Evolutionary conservation across 2,113 vertebrate species (phyloP).

Genomic region (Ovis aries): ARS-UI_Ramb_v3.0 NC_056066.1:80718501-80719000

Average conservation of each 20-base stretch:
- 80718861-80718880: background rate
- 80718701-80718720: too few relatives aligned
- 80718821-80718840: accelerated
- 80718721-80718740: background rate
- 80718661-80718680: too few relatives aligned
- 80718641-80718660: background rate
- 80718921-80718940: background rate
- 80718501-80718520: background rate
- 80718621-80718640: accelerated
- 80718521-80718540: background rate
- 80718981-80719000: background rate
- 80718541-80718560: background rate
- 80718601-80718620: background rate
- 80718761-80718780: background rate
- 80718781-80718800: background rate
- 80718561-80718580: background rate
- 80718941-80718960: background rate
- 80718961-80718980: accelerated
- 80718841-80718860: background rate
- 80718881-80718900: background rate
- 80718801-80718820: background rate
- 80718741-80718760: background rate
- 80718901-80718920: background rate
- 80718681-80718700: background rate
- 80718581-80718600: background rate